A percentile compares a stretch with the other conserved stretches of the same genome.
phyloP scores from a whole-genome alignment of 2,113 vertebrate species.

The Gopherus evgoodei region DNA sequence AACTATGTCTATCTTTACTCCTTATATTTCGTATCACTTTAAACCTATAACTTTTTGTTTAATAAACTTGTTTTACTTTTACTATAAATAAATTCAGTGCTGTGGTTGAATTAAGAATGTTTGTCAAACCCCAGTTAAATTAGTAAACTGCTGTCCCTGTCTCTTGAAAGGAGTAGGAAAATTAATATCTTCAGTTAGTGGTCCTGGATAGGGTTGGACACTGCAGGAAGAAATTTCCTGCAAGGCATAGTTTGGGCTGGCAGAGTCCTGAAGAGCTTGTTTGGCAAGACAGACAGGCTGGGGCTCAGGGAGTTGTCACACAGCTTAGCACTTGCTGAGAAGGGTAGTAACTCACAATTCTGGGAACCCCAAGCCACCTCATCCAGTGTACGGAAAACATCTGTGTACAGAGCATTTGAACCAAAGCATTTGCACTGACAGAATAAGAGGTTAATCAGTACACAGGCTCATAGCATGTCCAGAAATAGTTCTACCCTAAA shows the following conservation, averaged over 20 bases:
- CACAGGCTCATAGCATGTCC: constrained; percentile 11
- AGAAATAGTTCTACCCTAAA: constrained; percentile 53
- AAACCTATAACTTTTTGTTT: neutral
- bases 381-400: neutral
- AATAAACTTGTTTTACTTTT: neutral
- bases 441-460: constrained; percentile 32
- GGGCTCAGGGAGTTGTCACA: neutral
- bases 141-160: neutral
- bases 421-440: constrained; percentile 15
- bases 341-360: neutral
- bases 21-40: neutral
- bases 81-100: neutral
- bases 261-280: neutral
- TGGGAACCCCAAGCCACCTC: neutral
- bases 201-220: neutral
- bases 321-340: neutral
- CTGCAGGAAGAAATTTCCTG: neutral
- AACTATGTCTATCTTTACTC: neutral
- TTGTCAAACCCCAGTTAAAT: neutral
- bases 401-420: neutral
- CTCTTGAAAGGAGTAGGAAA: neutral
- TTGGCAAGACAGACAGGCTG: neutral
- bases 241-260: neutral
- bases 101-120: neutral
- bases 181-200: neutral